phyloP scores from a whole-genome alignment of 2,113 vertebrate species.

The Zapus hudsonius region DNA sequence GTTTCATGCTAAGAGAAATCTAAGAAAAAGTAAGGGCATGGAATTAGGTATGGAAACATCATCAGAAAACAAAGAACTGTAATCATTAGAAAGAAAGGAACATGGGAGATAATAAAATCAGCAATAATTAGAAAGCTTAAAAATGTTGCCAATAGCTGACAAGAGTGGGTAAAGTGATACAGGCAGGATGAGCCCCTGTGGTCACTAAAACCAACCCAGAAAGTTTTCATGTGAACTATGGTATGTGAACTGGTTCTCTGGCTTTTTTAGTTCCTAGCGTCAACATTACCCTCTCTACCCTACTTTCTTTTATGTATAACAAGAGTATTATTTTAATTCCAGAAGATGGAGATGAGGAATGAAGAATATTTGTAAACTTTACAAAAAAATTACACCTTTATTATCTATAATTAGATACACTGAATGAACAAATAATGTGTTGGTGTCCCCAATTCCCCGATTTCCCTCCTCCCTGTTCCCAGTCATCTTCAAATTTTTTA shows the following conservation, averaged over 20 bases:
- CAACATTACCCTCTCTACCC: not conserved
- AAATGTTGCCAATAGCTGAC: not conserved
- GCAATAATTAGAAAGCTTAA: conserved; percentile 21
- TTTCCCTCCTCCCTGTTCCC: too few relatives aligned
- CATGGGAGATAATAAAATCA: conserved; percentile 30
- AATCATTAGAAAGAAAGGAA: conserved; percentile 32
- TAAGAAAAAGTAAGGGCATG: conserved; percentile 32
- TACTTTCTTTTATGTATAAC: not conserved
- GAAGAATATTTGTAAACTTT: not conserved
- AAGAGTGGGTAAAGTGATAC: not conserved
- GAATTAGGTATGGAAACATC: conserved; percentile 45
- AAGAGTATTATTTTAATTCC: not conserved
- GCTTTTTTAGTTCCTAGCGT: not conserved
- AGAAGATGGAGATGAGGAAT: not conserved
- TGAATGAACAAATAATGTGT: too few relatives aligned
- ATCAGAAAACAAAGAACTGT: conserved; percentile 53
- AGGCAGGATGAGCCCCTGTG: not conserved
- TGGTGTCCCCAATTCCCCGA: too few relatives aligned
- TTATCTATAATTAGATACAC: too few relatives aligned
- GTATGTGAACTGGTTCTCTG: not conserved
- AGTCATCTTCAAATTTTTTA: not conserved
- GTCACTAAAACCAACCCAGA: not conserved
- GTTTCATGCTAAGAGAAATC: conserved; percentile 26
- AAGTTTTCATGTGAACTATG: not conserved
- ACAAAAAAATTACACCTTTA: not conserved